Evolutionary conservation across 2,888 invertebrate species (phyloP), one percentile per base, ranked within the genome.

Genomic region (Therioaphis trifolii): DNA sequence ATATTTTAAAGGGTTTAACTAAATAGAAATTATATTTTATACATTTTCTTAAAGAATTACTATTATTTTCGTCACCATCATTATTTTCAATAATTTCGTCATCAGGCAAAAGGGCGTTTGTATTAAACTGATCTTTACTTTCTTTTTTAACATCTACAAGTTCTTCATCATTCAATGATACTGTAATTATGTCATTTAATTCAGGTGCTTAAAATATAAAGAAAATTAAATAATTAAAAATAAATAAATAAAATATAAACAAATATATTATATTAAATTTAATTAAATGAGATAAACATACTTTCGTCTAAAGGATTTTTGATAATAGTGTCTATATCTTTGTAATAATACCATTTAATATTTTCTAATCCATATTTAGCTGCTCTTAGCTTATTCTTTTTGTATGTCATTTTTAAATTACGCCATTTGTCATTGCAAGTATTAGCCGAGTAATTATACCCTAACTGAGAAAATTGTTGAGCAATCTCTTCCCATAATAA

Each of bases 351-450:
- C 82, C 82, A 82, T 74, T 82, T 82, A 18, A 82, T 9, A 18
- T 66, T n/a, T 15, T 74, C 58, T 14, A 9, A 15, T 49, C 74
- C 82, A 66, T 52, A 82, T 74, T 82, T 82, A 14, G 49, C 7
- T 24, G 21, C 74, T 12, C 74, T 61, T 72, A 18, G 40, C 14
- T 66, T 82, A 74, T 82, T 82, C 4, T 74, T 82, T 66, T 63
- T 82, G 63, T 74, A 82, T 7, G 74, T 72, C 82, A 74, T 82
- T 66, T 82, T 74, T 40, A 82, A 63, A 72, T 82, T 82, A n/a
- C 82, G 82, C 82, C 82, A 82, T 74, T 82, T 82, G 14, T 82
- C 82, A 11, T 74, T 82, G 24, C 82, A 82, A 1, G n/a, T 11
- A 66, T 35, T 63, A 5, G 74, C 63, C 14, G 74, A 27, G 35